Evolutionary conservation across 1,140 invertebrate species (phyloP), one percentile per base, ranked within the genome.

Genomic region (Calosoma granatense): DNA sequence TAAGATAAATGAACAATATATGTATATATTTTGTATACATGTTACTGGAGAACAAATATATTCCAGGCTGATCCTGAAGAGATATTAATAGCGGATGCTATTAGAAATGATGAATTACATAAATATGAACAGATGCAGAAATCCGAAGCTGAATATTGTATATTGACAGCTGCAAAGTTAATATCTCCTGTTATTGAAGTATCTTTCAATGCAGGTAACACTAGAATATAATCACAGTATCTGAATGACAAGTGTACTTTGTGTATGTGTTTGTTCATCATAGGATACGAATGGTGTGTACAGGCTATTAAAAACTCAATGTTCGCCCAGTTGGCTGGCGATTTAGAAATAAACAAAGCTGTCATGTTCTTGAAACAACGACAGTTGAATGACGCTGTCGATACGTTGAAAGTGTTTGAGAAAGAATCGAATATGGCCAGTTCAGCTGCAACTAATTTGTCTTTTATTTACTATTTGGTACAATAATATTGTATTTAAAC

Each of bases 311-410:
- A 89, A 70, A 92, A 88, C 1, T 83, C 84, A 22, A 73, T 77
- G 58, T 89, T 91, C 65, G 76, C 84, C 9, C 77, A 81, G 61
- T 68, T 96, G 22, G 90, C 92, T 15, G 87, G 88, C 63, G 92
- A 95, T 72, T 75, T 97, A 55, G 92, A 97, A 74, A 90, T 97
- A 57, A 94, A 93, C 69, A 96, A 95, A 74, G 93, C 92, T 0
- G 83, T 94, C 52, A 90, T 92, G 67, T 92, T 86, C 71, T 72
- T 97, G 14, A 86, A 90, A 59, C 88, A 92, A 71, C 84, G 88
- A 58, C 87, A 96, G 65, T 81, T 94, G 12, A 74, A 80, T 47
- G 80, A 87, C 69, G 87, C 93, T 0, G 85, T 94, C 36, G 90
- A 93, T 59, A 92, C 90, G 0, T 71, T 97, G 19, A 91, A 92